Evolutionary conservation across 2,888 invertebrate species (phyloP).

Genomic region (Agrilus mali): DNA sequence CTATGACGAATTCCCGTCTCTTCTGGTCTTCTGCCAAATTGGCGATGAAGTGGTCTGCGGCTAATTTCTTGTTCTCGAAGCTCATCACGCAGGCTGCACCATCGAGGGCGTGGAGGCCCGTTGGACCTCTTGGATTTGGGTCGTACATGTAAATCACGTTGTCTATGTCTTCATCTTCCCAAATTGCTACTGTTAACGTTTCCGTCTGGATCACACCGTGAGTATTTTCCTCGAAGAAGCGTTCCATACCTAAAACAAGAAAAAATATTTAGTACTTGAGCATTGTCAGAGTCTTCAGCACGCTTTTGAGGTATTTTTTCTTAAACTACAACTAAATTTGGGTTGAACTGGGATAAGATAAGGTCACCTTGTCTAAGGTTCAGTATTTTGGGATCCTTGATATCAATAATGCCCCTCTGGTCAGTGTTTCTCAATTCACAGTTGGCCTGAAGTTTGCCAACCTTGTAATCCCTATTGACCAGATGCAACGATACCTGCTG

Average conservation of each 20-base stretch:
- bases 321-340: too few relatives aligned
- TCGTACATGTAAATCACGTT: slow-evolving; percentile 47
- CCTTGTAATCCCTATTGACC: slow-evolving; percentile 30
- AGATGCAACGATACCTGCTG: slow-evolving; percentile 36
- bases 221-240: slow-evolving; percentile 42
- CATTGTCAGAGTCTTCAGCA: too few relatives aligned
- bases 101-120: slow-evolving; percentile 31
- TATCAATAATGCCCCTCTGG: slow-evolving; percentile 38
- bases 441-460: slow-evolving; percentile 34
- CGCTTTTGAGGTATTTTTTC: neutral
- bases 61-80: slow-evolving; percentile 38
- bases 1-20: slow-evolving; percentile 33
- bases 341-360: neutral
- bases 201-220: slow-evolving; percentile 41
- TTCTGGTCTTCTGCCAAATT: slow-evolving; percentile 34
- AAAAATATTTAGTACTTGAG: too few relatives aligned
- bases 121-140: slow-evolving; percentile 34
- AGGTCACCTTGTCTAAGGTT: slow-evolving; percentile 33
- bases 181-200: slow-evolving; percentile 38
- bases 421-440: slow-evolving; percentile 35
- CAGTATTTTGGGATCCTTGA: slow-evolving; percentile 30
- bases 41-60: slow-evolving; percentile 39
- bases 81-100: slow-evolving; percentile 42
- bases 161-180: slow-evolving; percentile 35
- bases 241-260: slow-evolving; percentile 34